Evolutionary conservation across 2,888 invertebrate species (phyloP), one percentile per base, ranked within the genome.

Genomic region (Leucophora obtusa): DNA sequence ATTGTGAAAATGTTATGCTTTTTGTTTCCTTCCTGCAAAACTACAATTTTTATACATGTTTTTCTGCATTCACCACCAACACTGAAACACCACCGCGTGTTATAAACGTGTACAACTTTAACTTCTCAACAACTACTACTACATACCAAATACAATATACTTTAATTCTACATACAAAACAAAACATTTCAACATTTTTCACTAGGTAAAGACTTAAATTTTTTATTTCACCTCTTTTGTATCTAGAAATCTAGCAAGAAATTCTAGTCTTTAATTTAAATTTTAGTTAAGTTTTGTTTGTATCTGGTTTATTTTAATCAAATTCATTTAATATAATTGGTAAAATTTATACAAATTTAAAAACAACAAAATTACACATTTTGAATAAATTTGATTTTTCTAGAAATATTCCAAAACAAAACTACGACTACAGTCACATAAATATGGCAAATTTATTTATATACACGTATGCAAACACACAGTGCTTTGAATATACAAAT

Each of bases 161-260:
- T 63, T 58, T 21, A 73, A 71, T 47, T 63, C 72, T 53, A 28
- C 54, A 72, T 53, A 60, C 53, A 35, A 50, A 50, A 28, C n/a
- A 2, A 33, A 68, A 63, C 62, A 72, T 50, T 76, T 73, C 80
- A 80, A 77, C 81, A 81, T 73, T 81, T 81, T 58, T 81, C 60
- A 81, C 81, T 81, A 81, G 81, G 81, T 81, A 81, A 77, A 43
- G 58, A 28, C 58, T 35, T 35, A 50, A 62, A 71, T 74, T 63
- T 63, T 43, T 59, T 28, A 28, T 53, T 50, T 38, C 35, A 17
- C 38, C 7, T 28, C 7, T 28, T 14, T 17, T 24, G 68, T 53
- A 17, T 18, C 9, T 51, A 11, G 14, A 60, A 38, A 38, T 10
- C 1, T 50, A 18, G 59, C 24, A 47, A 62, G 24, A 59, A 33